These are phyloP conservation scores for Hesperia comma DNA, from an alignment of 2,888 invertebrate genomes.

Conservation along the genomic window DNA sequence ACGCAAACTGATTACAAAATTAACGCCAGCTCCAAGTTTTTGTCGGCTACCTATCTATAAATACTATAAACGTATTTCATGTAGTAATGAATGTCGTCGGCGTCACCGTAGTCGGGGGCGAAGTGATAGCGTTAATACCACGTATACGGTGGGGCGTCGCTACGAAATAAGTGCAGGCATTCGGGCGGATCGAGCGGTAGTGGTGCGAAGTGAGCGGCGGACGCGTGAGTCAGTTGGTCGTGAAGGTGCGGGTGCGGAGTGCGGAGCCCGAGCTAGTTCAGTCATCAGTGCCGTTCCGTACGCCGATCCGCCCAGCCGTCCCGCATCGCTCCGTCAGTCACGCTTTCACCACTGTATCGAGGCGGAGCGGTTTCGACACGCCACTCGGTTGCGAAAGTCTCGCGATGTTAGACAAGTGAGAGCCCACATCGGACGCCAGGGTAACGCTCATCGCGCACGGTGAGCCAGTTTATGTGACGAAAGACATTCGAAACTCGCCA, in stretches of 20 bases:
- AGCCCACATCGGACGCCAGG: constrained; percentile 74
- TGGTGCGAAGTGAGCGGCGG: constrained; percentile 66
- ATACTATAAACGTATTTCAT: not conserved
- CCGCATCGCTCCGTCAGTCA: constrained; percentile 42
- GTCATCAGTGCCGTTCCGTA: constrained; percentile 44
- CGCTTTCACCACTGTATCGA: constrained; percentile 67
- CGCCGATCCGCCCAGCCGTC: constrained; percentile 39
- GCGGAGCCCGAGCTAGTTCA: constrained; percentile 43
- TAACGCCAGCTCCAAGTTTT: not conserved
- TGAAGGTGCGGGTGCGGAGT: constrained; percentile 45
- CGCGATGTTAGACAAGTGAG: constrained; percentile 84
- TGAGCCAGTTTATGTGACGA: constrained; percentile 76
- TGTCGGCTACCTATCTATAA: not conserved
- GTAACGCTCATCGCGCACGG: constrained; percentile 81
- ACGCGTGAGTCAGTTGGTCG: constrained; percentile 55
- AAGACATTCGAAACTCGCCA: constrained; percentile 78
- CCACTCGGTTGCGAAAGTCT: constrained; percentile 80
- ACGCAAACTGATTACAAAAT: constrained; percentile 1
- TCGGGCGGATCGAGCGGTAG: constrained; percentile 45
- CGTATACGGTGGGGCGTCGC: not conserved
- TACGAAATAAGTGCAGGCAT: constrained; percentile 11
- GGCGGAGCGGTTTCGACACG: constrained; percentile 77
- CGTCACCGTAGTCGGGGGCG: not conserved
- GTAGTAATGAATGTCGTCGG: not conserved
- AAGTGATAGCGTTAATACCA: constrained; percentile 6